Evolutionary conservation across 2,888 invertebrate genomes (phyloP).

Genomic region (Mongoloraphidia duomilia): DNA sequence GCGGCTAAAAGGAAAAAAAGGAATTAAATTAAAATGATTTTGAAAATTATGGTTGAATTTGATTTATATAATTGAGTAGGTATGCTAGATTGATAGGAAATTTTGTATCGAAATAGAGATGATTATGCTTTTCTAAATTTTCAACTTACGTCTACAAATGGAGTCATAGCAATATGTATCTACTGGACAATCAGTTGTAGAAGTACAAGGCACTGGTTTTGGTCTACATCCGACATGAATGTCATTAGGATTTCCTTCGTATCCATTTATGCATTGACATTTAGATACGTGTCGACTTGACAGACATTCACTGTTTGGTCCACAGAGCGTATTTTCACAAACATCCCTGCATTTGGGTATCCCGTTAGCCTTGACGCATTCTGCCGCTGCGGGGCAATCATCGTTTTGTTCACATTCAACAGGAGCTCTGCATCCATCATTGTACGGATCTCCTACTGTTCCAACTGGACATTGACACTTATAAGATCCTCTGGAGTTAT

Average conservation of each 20-base stretch:
- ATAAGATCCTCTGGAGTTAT: slow-evolving; percentile 64
- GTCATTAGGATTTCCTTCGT: slow-evolving; percentile 61
- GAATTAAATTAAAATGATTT: background rate
- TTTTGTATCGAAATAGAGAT: background rate
- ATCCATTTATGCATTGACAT: slow-evolving; percentile 67
- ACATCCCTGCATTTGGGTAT: slow-evolving; percentile 70
- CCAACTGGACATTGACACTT: slow-evolving; percentile 66
- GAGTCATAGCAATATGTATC: slow-evolving; percentile 72
- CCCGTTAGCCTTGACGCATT: slow-evolving; percentile 56
- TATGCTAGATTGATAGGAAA: background rate
- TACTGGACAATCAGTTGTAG: slow-evolving; percentile 57
- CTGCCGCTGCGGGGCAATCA: slow-evolving; percentile 69
- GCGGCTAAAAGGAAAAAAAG: slow-evolving; percentile 38
- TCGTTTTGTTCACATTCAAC: slow-evolving; percentile 64
- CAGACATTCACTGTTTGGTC: slow-evolving; percentile 70
- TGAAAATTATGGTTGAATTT: background rate
- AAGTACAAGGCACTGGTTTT: slow-evolving; percentile 54
- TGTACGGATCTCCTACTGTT: slow-evolving; percentile 73
- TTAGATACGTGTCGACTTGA: slow-evolving; percentile 59
- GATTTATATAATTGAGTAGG: too few species aligned
- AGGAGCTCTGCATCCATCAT: slow-evolving; percentile 67
- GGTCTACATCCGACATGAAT: slow-evolving; percentile 57
- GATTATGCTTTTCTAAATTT: slow-evolving; percentile 5
- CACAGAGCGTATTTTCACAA: slow-evolving; percentile 64
- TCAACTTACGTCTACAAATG: slow-evolving; percentile 61